phyloP scores from a whole-genome alignment of 2,888 invertebrate species.

The Macropis europaea region DNA sequence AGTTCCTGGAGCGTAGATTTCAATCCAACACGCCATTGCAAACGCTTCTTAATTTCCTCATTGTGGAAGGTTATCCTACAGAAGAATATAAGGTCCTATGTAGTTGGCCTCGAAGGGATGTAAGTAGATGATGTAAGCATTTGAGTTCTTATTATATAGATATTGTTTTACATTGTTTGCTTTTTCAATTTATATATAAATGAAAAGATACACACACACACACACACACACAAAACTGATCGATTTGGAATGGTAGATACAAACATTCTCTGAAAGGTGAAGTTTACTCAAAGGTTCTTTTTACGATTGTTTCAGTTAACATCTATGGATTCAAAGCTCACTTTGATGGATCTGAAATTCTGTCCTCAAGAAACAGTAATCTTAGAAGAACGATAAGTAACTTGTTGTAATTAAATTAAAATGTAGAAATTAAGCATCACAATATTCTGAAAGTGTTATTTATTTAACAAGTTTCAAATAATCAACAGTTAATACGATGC shows the following conservation, averaged over 20 bases:
- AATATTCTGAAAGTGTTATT: constrained; percentile 76
- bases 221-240: neutral
- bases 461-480: constrained; percentile 76
- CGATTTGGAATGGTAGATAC: neutral
- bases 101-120: constrained; percentile 97
- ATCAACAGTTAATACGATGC: constrained; percentile 64
- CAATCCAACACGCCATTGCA: constrained; percentile 82
- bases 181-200: neutral
- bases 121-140: constrained; percentile 83
- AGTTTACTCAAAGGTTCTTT: constrained; percentile 5
- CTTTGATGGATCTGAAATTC: constrained; percentile 91
- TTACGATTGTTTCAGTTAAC: constrained; percentile 84
- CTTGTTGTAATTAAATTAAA: constrained; percentile 63
- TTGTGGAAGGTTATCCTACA: constrained; percentile 92
- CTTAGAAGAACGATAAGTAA: constrained; percentile 93
- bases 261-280: neutral
- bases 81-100: constrained; percentile 95
- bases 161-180: constrained; percentile 16
- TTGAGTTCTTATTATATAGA: constrained; percentile 53
- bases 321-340: constrained; percentile 87
- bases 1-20: constrained; percentile 90
- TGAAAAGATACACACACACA: neutral
- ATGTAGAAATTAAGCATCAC: constrained; percentile 72
- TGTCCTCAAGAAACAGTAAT: constrained; percentile 97
- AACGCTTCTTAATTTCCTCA: constrained; percentile 92